A percentile compares a stretch with the other conserved stretches of the same genome.
These are phyloP conservation scores for Agrotis exclamationis DNA, from an alignment of 2,888 invertebrate genomes.

Conservation along the genomic window DNA sequence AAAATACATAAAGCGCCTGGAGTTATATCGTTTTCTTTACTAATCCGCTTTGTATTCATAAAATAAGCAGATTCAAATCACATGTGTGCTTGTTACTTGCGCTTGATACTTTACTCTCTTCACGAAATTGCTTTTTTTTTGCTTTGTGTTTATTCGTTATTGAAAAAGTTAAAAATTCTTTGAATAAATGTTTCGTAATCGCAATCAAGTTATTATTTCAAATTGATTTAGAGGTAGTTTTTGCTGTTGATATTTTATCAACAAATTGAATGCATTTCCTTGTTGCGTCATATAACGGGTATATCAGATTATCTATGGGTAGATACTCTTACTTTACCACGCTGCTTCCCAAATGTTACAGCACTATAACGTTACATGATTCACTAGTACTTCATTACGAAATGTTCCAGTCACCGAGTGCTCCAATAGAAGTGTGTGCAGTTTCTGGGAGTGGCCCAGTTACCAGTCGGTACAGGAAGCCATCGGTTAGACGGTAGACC, in stretches of 20 bases:
- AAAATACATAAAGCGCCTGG: not conserved
- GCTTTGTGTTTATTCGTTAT: constrained; percentile 15
- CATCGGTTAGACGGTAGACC: constrained; percentile 75
- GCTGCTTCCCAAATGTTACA: constrained; percentile 38
- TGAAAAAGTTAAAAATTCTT: constrained; percentile 3
- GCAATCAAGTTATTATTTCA: constrained; percentile 19
- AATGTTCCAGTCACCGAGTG: constrained; percentile 43
- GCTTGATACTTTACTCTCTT: constrained; percentile 1
- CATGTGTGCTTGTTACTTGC: constrained; percentile 3
- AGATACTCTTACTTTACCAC: constrained; percentile 3
- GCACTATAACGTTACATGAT: constrained; percentile 56
- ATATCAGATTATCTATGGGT: constrained; percentile 41
- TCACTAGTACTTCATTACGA: constrained; percentile 56
- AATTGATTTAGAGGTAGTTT: constrained; percentile 7
- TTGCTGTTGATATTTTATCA: constrained; percentile 3
- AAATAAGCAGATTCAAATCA: constrained; percentile 34
- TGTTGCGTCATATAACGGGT: constrained; percentile 35
- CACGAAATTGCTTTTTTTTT: constrained; percentile 29
- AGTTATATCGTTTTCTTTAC: not conserved
- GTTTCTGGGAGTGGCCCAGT: constrained; percentile 76
- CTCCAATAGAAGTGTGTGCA: constrained; percentile 53
- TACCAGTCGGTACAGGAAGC: constrained; percentile 75
- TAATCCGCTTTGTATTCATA: constrained; percentile 31
- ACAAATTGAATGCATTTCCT: constrained; percentile 39
- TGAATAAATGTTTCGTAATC: constrained; percentile 27